Percentiles rank a stretch among this genome's conserved stretches.
Conservation (phyloP, 2,113 vertebrate genomes). For the Neogale vison region DNA sequence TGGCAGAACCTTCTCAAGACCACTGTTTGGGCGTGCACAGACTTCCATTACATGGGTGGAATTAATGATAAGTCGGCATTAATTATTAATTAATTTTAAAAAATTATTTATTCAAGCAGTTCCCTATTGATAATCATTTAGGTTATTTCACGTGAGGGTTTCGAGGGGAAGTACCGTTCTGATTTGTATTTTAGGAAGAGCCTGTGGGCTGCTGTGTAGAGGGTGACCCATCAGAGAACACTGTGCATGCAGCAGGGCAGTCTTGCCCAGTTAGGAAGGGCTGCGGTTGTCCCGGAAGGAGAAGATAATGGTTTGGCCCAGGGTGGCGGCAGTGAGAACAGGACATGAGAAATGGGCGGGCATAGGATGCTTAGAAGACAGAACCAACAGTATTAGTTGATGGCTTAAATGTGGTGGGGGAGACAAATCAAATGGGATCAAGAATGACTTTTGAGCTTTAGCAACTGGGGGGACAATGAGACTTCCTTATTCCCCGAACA, state of each 20-base stretch:
- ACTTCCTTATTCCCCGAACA: neutral
- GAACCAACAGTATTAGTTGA: neutral
- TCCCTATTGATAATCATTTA: neutral
- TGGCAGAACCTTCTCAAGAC: neutral
- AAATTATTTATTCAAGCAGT: neutral
- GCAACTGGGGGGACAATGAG: neutral
- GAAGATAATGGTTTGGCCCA: neutral
- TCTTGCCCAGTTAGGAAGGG: neutral
- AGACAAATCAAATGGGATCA: neutral
- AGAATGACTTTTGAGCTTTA: neutral
- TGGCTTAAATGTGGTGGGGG: neutral
- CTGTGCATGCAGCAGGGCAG: fast-evolving
- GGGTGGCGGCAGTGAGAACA: neutral
- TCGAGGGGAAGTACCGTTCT: neutral
- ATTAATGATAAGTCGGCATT: neutral
- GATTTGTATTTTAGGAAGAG: neutral
- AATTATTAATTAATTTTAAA: neutral
- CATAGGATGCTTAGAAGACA: neutral
- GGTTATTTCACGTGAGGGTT: neutral
- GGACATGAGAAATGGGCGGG: neutral
- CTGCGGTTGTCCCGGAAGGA: neutral
- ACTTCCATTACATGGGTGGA: neutral
- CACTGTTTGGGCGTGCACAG: neutral
- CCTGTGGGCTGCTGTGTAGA: neutral
- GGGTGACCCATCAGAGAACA: neutral